These are phyloP conservation scores for Amorpha juglandis DNA, from an alignment of 2,888 invertebrate genomes.

Conservation along the genomic window DNA sequence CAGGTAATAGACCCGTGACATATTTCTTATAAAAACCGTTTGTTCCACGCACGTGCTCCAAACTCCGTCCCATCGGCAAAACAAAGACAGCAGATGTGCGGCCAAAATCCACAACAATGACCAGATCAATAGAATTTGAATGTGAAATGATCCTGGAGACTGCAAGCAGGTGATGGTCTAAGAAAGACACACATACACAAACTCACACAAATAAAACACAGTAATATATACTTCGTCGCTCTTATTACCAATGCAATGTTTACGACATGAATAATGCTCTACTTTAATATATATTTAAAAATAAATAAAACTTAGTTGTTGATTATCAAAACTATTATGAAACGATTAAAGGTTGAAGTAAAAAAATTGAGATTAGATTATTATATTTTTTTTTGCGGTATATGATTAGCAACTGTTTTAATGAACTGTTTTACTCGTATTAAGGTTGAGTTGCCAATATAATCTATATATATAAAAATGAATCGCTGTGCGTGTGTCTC, in stretches of 20 bases:
- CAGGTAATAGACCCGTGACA: neutral
- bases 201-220: slow-evolving; percentile 40
- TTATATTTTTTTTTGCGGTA: too few relatives aligned
- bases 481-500: too few relatives aligned
- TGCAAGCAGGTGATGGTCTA: slow-evolving; percentile 41
- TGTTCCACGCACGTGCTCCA: slow-evolving; percentile 63
- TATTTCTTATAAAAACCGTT: slow-evolving; percentile 7
- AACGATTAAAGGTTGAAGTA: too few relatives aligned
- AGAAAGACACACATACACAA: slow-evolving; percentile 35
- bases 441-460: too few relatives aligned
- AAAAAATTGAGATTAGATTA: too few relatives aligned
- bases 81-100: slow-evolving; percentile 68
- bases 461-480: too few relatives aligned
- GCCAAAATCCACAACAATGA: slow-evolving; percentile 55
- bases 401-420: too few relatives aligned
- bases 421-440: too few relatives aligned
- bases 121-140: slow-evolving; percentile 57
- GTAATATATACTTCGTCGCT: slow-evolving; percentile 46
- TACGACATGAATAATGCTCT: slow-evolving; percentile 54
- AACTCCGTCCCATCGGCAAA: slow-evolving; percentile 45
- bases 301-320: neutral
- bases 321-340: neutral
- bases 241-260: slow-evolving; percentile 55
- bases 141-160: slow-evolving; percentile 45
- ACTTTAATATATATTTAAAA: slow-evolving; percentile 32